phyloP scores from a whole-genome alignment of 2,113 vertebrate genomes.

The Emydocephalus ijimae region DNA sequence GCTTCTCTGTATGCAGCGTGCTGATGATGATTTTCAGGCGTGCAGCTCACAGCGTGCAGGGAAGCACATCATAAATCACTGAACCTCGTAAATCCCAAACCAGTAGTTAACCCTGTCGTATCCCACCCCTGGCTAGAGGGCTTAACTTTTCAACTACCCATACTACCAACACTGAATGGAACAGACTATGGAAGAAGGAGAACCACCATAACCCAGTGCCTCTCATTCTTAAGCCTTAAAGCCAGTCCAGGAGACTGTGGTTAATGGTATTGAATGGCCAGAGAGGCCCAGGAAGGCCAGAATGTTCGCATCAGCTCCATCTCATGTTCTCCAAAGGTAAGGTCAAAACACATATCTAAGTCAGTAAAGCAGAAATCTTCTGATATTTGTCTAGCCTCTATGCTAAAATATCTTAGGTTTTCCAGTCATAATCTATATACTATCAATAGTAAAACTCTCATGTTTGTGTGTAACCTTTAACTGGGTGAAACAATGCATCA shows the following conservation, averaged over 20 bases:
- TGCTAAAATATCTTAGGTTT: not conserved
- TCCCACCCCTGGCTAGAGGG: too few species aligned
- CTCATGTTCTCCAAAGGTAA: not conserved
- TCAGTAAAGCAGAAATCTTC: not conserved
- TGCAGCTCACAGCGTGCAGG: too few species aligned
- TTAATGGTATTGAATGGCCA: not conserved
- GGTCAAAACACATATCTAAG: not conserved
- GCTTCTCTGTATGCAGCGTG: too few species aligned
- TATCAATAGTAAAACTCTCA: not conserved
- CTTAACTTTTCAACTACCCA: not conserved
- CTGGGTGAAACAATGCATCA: not conserved
- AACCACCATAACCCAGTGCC: not conserved
- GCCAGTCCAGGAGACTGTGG: not conserved
- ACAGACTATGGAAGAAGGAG: not conserved
- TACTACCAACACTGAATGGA: not conserved
- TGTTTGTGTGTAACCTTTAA: not conserved
- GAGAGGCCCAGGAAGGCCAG: not conserved
- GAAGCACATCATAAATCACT: too few species aligned
- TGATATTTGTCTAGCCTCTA: not conserved
- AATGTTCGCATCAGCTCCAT: not conserved
- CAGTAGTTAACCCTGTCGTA: too few species aligned
- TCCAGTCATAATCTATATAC: conserved; percentile 4
- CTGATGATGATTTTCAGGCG: too few species aligned
- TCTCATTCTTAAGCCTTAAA: not conserved
- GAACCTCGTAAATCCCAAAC: too few species aligned